phyloP scores from a whole-genome alignment of 1,140 invertebrate genomes.

The Hetaerina americana region DNA sequence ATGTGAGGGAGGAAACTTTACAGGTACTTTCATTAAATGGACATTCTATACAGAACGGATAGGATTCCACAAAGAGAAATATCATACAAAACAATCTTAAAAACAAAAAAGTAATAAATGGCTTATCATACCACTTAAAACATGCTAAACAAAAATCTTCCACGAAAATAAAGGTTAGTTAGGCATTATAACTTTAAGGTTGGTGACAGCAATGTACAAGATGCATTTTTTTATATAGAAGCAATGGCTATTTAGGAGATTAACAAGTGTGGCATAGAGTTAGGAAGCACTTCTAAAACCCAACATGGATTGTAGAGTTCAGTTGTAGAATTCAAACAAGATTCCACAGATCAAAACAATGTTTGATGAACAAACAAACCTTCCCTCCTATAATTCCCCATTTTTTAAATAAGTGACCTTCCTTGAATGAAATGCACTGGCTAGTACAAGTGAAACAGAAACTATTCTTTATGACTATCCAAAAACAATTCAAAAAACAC shows the following conservation, averaged over 20 bases:
- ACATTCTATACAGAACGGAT: not conserved
- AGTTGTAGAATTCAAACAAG: too few relatives aligned
- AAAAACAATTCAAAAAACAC: too few relatives aligned
- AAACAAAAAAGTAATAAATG: conserved; percentile 1
- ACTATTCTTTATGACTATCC: too few relatives aligned
- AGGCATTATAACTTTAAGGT: not conserved
- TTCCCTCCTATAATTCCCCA: too few relatives aligned
- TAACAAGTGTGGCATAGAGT: not conserved
- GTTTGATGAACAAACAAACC: too few relatives aligned
- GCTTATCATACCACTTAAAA: not conserved
- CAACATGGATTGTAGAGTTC: not conserved
- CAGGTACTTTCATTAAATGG: not conserved
- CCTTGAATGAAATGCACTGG: too few relatives aligned
- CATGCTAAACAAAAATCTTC: not conserved
- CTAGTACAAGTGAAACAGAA: too few relatives aligned
- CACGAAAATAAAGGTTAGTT: not conserved
- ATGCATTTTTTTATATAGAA: not conserved
- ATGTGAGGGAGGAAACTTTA: not conserved
- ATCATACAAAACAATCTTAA: conserved; percentile 1
- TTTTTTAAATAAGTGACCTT: too few relatives aligned
- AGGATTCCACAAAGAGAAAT: not conserved
- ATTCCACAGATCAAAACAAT: too few relatives aligned
- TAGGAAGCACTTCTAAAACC: not conserved
- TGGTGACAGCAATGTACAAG: not conserved
- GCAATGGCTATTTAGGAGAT: not conserved